phyloP scores from a whole-genome alignment of 2,797 vertebrate species.

The Oceanodroma leucorhoa region DNA sequence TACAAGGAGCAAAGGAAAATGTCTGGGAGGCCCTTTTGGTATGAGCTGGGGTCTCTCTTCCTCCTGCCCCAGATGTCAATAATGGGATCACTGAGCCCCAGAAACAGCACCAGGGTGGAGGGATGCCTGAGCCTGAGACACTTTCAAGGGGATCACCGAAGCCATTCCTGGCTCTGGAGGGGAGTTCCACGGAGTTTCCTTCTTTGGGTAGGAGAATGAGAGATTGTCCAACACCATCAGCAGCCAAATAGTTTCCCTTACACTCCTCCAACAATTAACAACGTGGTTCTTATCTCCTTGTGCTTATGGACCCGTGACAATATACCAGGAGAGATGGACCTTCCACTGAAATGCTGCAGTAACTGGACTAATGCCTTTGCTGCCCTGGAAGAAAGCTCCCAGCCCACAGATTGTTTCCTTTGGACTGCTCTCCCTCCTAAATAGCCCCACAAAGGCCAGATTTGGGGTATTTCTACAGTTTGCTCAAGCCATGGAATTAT shows the following conservation, averaged over 20 bases:
- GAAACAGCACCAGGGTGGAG: neutral
- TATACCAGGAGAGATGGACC: neutral
- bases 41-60: neutral
- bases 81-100: neutral
- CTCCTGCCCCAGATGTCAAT: neutral
- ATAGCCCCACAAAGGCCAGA: fast-evolving
- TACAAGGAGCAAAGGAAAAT: neutral
- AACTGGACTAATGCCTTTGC: neutral
- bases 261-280: neutral
- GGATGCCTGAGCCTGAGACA: neutral
- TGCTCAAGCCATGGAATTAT: neutral
- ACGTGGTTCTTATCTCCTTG: fast-evolving
- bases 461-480: neutral
- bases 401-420: neutral
- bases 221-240: neutral
- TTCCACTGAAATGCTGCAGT: neutral
- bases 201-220: neutral
- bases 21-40: neutral
- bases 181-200: neutral
- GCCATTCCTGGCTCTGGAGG: neutral
- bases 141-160: neutral
- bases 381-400: neutral
- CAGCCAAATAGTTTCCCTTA: neutral
- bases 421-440: neutral
- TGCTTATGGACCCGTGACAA: fast-evolving